Base-by-base conservation (phyloP, 2,888 invertebrate species). In the Epinotia ramella region DNA sequence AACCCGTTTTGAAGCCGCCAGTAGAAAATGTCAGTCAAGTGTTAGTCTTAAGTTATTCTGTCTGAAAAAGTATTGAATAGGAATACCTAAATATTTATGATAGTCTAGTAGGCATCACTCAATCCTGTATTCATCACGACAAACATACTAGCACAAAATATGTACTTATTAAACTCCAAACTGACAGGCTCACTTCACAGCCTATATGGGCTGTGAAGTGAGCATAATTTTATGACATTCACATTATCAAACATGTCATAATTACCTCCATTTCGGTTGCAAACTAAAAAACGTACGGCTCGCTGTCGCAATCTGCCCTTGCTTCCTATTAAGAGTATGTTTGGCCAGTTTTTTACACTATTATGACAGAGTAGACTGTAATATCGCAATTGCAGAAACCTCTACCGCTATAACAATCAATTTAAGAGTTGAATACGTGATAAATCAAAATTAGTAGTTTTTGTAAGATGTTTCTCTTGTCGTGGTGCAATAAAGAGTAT, bases 351-450 rank as follows among this genome's bases (percentile, higher is more conserved):
- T 75, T 73, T 73, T 56, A 46, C 71, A 33, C 73, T 80, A 81
- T 82, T 83, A 82, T 81, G 78, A 67, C 80, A 79, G 69, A 79
- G 79, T 82, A 79, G 80, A 79, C 78, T 76, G 79, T 82, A 78
- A 82, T 78, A 80, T 78, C 79, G 80, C 73, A 82, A 82, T 84
- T 82, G 82, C 80, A 73, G 24, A 59, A 77, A 80, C 76, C 78
- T 75, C 77, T 20, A 56, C 60, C 62, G 11, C 53, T 62, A 77
- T 78, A 76, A 78, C 77, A 74, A 79, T 78, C 71, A 79, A 66
- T 64, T 69, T 75, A 78, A 78, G 72, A 68, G 67, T 78, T 28
- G 77, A 77, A 60, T 74, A 24, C 75, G 77, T 44, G 62, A 77
- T 77, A 77, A 79, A 80, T 80, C 76, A 80, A 78, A 80, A 76